A percentile compares a stretch with the other conserved stretches of the same genome.
These are phyloP conservation scores for Noctua janthina DNA, from an alignment of 2,888 invertebrate species.

Conservation along the genomic window DNA sequence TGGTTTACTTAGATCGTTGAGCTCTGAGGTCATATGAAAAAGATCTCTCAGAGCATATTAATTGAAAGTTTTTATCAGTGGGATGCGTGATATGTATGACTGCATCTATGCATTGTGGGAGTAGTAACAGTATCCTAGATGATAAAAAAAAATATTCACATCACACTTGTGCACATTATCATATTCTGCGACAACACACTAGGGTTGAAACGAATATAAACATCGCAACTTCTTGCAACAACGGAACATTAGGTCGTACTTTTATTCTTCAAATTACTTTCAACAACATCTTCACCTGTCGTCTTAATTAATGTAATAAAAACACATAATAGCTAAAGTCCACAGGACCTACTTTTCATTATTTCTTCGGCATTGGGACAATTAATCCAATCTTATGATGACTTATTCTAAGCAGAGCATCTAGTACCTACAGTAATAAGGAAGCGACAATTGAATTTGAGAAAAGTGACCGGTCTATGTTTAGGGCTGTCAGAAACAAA, in stretches of 20 bases:
- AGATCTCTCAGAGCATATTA: background rate
- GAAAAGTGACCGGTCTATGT: slow-evolving; percentile 67
- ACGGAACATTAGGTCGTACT: no score
- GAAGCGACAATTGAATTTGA: slow-evolving; percentile 87
- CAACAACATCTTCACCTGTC: background rate
- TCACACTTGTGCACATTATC: slow-evolving; percentile 1
- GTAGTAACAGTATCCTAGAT: slow-evolving; percentile 8
- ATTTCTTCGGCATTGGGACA: slow-evolving; percentile 44
- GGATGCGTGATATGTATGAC: background rate
- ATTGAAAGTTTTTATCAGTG: slow-evolving; percentile 12
- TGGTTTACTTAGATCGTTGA: slow-evolving; percentile 11
- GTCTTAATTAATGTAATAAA: background rate
- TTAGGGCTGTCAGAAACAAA: slow-evolving; percentile 74
- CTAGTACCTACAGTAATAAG: slow-evolving; percentile 76
- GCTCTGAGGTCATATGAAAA: slow-evolving; percentile 2
- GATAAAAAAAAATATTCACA: slow-evolving; percentile 6
- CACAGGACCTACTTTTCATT: slow-evolving; percentile 26
- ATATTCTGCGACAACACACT: background rate
- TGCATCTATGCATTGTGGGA: slow-evolving; percentile 7
- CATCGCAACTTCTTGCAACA: background rate
- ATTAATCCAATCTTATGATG: slow-evolving; percentile 63
- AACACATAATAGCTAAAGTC: slow-evolving; percentile 4
- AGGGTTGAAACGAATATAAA: slow-evolving; percentile 9
- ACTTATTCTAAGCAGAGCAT: slow-evolving; percentile 54
- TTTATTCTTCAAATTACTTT: background rate